Base-by-base conservation (phyloP, 2,113 vertebrate genomes). In the Climacteris rufus region DNA sequence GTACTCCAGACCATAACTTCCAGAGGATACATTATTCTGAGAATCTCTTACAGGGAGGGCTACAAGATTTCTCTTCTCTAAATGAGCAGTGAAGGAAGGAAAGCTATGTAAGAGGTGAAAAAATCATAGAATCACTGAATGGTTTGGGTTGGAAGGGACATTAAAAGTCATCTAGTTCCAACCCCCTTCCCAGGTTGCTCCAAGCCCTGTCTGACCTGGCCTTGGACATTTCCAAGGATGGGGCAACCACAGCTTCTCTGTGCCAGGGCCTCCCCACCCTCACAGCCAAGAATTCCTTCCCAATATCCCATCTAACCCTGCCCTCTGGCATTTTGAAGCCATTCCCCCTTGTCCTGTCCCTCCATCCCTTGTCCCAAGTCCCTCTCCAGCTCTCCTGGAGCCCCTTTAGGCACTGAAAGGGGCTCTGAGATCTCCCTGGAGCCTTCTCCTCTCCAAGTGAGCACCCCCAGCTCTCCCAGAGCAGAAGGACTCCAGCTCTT, bases 161-260 rank as follows among this genome's bases (percentile, higher is more conserved):
- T 39, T 25, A 24, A 18, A 60, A 7, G 0, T 22, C 4, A 18
- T 13, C 4, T 2, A 1, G 3, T 12, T 4, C 33, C 53, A 28
- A 28, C 2, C 15, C 9, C 27, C 15, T 44, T 17, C 23, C 20
- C 61, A 68, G 28, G n/a, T 0, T 22, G 50, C 22, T 50, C 42
- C 59, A 50, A 50, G 3, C 9, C 13, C 12, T 0, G 0, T 65
- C 60, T 68, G 53, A 0, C 44, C n/a, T 39, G 45, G 28, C 33
- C 20, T 53, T 30, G 69, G 33, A 2, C 61, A 75, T 23, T 66
- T 0, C 44, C 59, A 74, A 28, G 33, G 60, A 59, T 66, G 23
- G 19, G 13, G 10, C 28, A 82, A 19, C 52, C 33, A 45, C 37
- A 81, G 27, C 52, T 66, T 0, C 52, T 52, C 33, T 20, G 3